Conservation (phyloP, 2,888 invertebrate species). For the Charanyca ferruginea region DNA sequence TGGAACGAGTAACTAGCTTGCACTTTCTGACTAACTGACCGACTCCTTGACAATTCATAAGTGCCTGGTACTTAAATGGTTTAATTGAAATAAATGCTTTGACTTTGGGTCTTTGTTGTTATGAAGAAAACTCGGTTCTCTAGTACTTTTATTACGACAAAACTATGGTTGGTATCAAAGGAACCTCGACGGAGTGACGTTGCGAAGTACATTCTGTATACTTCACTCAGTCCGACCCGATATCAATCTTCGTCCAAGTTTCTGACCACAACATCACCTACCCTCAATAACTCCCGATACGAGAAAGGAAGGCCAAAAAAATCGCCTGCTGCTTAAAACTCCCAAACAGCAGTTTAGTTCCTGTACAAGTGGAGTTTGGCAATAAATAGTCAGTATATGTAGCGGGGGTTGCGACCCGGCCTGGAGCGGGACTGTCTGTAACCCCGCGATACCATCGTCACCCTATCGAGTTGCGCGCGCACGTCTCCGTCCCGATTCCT, state of each 20-base stretch:
- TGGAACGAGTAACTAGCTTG: too few species aligned
- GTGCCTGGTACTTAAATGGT: too few species aligned
- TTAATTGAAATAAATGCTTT: too few species aligned
- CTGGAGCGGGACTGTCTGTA: slow-evolving; percentile 61
- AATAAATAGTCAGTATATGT: slow-evolving; percentile 55
- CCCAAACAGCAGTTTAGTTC: slow-evolving; percentile 34
- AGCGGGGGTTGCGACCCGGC: slow-evolving; percentile 58
- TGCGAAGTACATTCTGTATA: background rate
- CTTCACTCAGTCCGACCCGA: background rate
- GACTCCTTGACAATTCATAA: too few species aligned
- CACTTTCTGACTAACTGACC: too few species aligned
- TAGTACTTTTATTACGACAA: too few species aligned
- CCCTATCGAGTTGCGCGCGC: slow-evolving; percentile 80
- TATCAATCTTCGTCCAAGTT: background rate
- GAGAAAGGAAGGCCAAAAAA: background rate
- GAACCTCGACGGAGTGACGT: background rate
- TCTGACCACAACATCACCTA: background rate
- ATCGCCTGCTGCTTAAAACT: slow-evolving; percentile 19
- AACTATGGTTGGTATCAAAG: too few species aligned
- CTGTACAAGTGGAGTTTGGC: slow-evolving; percentile 41
- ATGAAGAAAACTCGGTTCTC: too few species aligned
- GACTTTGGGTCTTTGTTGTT: too few species aligned
- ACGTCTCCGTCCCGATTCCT: slow-evolving; percentile 66
- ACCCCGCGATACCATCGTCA: slow-evolving; percentile 63
- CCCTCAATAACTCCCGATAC: background rate